Base-by-base conservation (phyloP, 2,113 vertebrate species). In the Platysteira castanea region DNA sequence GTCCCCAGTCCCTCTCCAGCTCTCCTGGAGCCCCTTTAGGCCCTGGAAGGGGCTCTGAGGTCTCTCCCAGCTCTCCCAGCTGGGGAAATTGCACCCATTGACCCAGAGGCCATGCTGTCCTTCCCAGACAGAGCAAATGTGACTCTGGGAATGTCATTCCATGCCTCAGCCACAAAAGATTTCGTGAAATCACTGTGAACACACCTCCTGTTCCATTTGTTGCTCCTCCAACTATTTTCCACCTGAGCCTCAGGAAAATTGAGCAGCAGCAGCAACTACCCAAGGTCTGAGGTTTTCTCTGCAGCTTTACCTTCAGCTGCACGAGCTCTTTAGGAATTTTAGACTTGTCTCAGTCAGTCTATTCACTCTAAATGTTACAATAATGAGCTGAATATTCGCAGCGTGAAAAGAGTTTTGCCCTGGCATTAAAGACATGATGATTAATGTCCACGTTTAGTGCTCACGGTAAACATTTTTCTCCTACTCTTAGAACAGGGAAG, bases 351-450 rank as follows among this genome's bases (percentile, higher is more conserved):
- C 79, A 86, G 67, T 67, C 52, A 47, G 30, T 47, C 30, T 83
- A 8, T 59, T 95, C 87, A 65, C 64, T 75, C 57, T 70, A 47
- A 84, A 56, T 63, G n/a, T 83, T 64, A 90, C 54, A 87, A 93
- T 74, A 50, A 56, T 26, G 57, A 92, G 42, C 37, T 93, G 68
- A 21, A 79, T 44, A 65, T 27, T 77, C 13, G 0, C 83, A 71
- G 54, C 10, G 81, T 24, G 77, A 74, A 91, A 96, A 79, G 15
- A 53, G 59, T 64, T 91, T 63, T 93, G 86, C 76, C 85, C 73
- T 76, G 53, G 53, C 65, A 80, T 91, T 83, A 85, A 92, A 93
- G 92, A 73, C 89, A 73, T 63, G 47, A 71, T 96, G 93, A 93
- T 83, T 89, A 87, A 96, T 89, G 46, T 42, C 84, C 74, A 37